Evolutionary conservation across 2,113 vertebrate genomes (phyloP).

Genomic region (Limnothrissa miodon): DNA sequence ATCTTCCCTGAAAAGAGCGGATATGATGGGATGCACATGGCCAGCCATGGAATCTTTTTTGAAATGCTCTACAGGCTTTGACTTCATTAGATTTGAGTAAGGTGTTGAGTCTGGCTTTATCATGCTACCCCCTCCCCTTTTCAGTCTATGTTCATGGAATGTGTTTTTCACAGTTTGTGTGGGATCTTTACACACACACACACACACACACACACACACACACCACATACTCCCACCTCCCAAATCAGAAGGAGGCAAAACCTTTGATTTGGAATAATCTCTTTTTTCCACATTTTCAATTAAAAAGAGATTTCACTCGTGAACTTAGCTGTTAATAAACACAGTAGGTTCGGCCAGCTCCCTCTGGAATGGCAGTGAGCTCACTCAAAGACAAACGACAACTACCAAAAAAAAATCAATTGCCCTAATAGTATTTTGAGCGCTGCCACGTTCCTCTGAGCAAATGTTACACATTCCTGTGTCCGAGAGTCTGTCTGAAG

Average conservation of each 20-base stretch:
- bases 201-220: conserved; percentile 1
- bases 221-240: neutral
- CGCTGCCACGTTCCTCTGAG: too few species aligned
- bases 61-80: neutral
- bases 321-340: conserved; percentile 21
- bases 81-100: neutral
- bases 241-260: neutral
- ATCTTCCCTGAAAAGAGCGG: neutral
- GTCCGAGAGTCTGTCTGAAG: neutral
- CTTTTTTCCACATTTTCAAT: conserved; percentile 42
- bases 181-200: conserved; percentile 35
- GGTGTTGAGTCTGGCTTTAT: neutral
- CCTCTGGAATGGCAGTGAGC: neutral
- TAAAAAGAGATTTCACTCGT: conserved; percentile 55
- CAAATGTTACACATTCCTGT: neutral
- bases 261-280: conserved; percentile 43
- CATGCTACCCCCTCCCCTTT: conserved; percentile 9
- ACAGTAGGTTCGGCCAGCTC: neutral
- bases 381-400: neutral
- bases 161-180: conserved; percentile 40
- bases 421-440: neutral
- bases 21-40: neutral
- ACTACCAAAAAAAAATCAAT: neutral
- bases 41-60: neutral
- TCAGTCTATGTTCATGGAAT: conserved; percentile 48